phyloP scores from a whole-genome alignment of 2,113 vertebrate species.

The Entosphenus tridentatus region DNA sequence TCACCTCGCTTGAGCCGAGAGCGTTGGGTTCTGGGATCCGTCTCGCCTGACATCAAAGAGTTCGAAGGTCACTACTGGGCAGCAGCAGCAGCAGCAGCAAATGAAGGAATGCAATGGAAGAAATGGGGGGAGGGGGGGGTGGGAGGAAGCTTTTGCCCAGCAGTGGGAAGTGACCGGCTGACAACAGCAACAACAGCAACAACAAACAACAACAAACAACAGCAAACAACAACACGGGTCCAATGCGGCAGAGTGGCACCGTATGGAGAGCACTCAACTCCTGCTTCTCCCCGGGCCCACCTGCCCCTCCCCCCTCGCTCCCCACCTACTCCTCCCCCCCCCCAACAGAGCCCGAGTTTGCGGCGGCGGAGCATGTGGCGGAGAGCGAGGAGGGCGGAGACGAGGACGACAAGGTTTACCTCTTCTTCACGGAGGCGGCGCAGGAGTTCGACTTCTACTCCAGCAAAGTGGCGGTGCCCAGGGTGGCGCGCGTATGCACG shows the following conservation, averaged over 20 bases:
- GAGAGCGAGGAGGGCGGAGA: slow-evolving; percentile 52
- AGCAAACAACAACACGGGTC: no score
- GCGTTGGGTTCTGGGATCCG: not conserved
- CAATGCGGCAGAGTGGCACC: not conserved
- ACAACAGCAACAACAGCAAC: not conserved
- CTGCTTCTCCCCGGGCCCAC: not conserved
- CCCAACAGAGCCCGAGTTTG: slow-evolving; percentile 59
- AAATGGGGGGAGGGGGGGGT: no score
- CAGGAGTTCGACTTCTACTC: slow-evolving; percentile 51
- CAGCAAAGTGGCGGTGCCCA: slow-evolving; percentile 52
- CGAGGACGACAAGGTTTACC: slow-evolving; percentile 86
- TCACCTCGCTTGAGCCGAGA: not conserved
- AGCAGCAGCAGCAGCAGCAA: no score
- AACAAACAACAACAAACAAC: no score
- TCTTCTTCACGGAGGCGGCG: slow-evolving; percentile 68
- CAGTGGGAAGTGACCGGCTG: not conserved
- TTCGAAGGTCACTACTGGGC: no score
- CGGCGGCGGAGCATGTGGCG: slow-evolving; percentile 51
- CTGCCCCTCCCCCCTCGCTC: slow-evolving; percentile 3
- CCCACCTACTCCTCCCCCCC: slow-evolving; percentile 10
- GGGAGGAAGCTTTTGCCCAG: no score
- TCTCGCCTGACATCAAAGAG: no score
- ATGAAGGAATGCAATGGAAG: no score
- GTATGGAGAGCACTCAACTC: not conserved
- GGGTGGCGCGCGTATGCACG: slow-evolving; percentile 84